These are phyloP conservation scores for Tanypteryx hageni DNA, from an alignment of 2,888 invertebrate species.

Conservation along the genomic window DNA sequence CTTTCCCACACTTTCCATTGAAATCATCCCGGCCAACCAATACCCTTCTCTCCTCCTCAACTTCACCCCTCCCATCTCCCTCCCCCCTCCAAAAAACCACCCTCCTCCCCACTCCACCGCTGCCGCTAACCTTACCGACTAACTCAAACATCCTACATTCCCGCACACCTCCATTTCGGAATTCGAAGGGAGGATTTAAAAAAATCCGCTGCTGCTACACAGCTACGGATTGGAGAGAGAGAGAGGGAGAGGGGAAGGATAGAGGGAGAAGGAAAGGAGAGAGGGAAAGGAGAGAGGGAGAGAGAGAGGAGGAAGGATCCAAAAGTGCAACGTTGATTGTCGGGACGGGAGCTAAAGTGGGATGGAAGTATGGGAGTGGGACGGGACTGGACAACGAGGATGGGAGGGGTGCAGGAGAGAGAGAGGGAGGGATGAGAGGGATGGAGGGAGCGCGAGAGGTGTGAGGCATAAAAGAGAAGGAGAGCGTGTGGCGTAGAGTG, in stretches of 20 bases:
- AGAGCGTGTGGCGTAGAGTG: constrained; percentile 40
- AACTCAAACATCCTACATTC: constrained; percentile 33
- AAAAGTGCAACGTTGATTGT: constrained; percentile 36
- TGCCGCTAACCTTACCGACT: background rate
- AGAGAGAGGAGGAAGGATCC: background rate
- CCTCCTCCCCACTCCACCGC: background rate
- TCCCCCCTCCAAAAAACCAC: background rate
- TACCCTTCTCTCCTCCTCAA: constrained; percentile 14
- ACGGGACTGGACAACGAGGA: background rate
- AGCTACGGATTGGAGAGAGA: constrained; percentile 31
- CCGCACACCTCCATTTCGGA: constrained; percentile 26
- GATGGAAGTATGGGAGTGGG: background rate
- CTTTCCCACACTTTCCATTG: constrained; percentile 61
- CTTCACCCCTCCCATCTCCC: constrained; percentile 20
- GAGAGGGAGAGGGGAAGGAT: background rate
- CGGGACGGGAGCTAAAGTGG: background rate
- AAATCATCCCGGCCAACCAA: constrained; percentile 54
- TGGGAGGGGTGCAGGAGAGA: background rate
- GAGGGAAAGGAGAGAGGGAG: background rate
- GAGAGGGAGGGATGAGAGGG: background rate
- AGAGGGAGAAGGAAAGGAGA: constrained; percentile 8
- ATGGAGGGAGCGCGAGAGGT: background rate
- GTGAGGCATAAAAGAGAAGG: background rate
- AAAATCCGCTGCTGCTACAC: background rate
- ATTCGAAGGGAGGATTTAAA: constrained; percentile 15